These are phyloP conservation scores for Apotomis betuletana DNA, from an alignment of 2,888 invertebrate genomes.

Conservation along the genomic window DNA sequence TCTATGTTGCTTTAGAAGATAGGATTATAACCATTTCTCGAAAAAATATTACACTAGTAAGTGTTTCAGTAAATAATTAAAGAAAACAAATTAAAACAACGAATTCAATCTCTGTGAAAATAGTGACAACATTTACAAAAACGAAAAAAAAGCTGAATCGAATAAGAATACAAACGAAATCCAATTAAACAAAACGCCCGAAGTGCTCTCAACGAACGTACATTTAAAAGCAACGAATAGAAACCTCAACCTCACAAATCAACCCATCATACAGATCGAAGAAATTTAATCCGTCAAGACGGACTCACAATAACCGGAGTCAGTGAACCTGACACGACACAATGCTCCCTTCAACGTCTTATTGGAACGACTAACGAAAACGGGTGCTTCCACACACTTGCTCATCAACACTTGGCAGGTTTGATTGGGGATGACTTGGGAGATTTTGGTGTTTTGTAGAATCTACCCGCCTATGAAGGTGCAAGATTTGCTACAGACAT, in stretches of 20 bases:
- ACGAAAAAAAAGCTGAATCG: neutral
- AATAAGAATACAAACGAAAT: neutral
- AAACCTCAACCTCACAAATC: constrained; percentile 25
- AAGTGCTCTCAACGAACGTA: neutral
- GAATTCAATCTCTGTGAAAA: neutral
- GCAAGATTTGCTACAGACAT: neutral
- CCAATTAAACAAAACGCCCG: neutral
- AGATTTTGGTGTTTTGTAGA: neutral
- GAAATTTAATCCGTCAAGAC: constrained; percentile 53
- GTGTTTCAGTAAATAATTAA: too few relatives aligned
- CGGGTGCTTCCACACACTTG: constrained; percentile 15
- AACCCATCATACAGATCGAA: constrained; percentile 42
- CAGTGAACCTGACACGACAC: constrained; percentile 57
- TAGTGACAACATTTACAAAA: neutral
- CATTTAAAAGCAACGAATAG: constrained; percentile 17
- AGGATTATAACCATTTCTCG: too few relatives aligned
- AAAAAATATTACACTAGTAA: too few relatives aligned
- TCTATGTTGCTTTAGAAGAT: too few relatives aligned
- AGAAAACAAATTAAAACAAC: too few relatives aligned
- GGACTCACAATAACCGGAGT: constrained; percentile 56
- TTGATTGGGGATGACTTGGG: constrained; percentile 1
- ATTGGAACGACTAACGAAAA: constrained; percentile 43
- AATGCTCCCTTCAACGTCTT: constrained; percentile 47
- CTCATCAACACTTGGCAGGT: neutral
- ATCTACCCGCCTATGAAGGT: neutral